Percentiles rank a stretch among this genome's conserved stretches.
Conservation (phyloP, 1,140 invertebrate species). For the Saccostrea cuccullata region DNA sequence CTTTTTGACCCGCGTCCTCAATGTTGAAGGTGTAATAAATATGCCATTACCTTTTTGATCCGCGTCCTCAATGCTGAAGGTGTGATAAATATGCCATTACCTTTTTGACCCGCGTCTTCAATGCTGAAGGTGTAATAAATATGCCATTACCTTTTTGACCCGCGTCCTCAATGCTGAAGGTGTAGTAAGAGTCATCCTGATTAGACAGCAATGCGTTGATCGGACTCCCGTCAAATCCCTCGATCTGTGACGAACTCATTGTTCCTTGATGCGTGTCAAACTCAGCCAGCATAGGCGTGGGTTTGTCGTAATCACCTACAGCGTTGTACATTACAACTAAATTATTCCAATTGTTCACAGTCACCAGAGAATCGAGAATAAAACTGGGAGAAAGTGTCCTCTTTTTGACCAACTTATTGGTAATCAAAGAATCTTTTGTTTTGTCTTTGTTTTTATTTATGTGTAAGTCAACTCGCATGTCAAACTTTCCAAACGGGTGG, state of each 20-base stretch:
- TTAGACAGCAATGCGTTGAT: conserved; percentile 1
- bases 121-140: neutral
- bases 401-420: neutral
- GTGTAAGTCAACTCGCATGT: neutral
- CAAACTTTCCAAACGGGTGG: conserved; percentile 26
- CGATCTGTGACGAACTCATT: neutral
- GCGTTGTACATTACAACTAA: conserved; percentile 7
- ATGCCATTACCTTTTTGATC: neutral
- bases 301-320: neutral
- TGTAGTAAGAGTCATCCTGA: neutral
- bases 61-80: neutral
- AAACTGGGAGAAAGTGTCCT: neutral
- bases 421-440: neutral
- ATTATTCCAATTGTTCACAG: conserved; percentile 27
- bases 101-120: no score
- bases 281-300: neutral
- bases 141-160: neutral
- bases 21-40: neutral
- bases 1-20: no score
- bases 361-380: conserved; percentile 13
- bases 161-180: neutral
- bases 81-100: neutral
- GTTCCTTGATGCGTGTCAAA: conserved; percentile 35
- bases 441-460: neutral
- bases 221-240: neutral